Conservation (phyloP, 2,888 invertebrate species). For the Entomobrya proxima region DNA sequence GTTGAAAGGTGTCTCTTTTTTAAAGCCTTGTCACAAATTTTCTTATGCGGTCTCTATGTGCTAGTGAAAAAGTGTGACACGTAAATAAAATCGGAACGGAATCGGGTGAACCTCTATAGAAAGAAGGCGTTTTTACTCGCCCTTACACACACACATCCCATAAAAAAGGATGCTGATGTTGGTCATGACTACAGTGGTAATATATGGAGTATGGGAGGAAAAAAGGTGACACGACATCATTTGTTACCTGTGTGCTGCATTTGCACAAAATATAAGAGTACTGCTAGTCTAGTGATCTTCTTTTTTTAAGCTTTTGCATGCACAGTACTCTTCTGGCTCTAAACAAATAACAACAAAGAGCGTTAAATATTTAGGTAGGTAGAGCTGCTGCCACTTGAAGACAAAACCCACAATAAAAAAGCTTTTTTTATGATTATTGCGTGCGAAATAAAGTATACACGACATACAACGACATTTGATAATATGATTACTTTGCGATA, state of each 20-base stretch:
- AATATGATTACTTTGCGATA: conserved; percentile 5
- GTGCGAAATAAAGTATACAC: conserved; percentile 20
- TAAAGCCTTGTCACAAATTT: no score
- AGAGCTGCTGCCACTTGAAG: not conserved
- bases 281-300: not conserved
- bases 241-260: conserved; percentile 14
- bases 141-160: no score
- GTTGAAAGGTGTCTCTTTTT: no score
- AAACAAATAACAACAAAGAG: no score
- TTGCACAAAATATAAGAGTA: no score
- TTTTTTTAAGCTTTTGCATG: not conserved
- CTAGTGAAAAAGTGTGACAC: no score
- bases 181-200: not conserved
- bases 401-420: conserved; percentile 1
- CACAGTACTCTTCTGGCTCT: no score
- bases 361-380: no score
- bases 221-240: conserved; percentile 21
- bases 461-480: conserved; percentile 16
- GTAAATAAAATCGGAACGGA: conserved; percentile 29
- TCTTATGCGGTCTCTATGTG: no score
- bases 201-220: conserved; percentile 20
- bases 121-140: conserved; percentile 4
- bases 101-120: no score
- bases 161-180: not conserved
- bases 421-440: conserved; percentile 15